These are phyloP conservation scores for Enteromius mattozi DNA, from an alignment of 2,797 vertebrate species.

Conservation along the genomic window DNA sequence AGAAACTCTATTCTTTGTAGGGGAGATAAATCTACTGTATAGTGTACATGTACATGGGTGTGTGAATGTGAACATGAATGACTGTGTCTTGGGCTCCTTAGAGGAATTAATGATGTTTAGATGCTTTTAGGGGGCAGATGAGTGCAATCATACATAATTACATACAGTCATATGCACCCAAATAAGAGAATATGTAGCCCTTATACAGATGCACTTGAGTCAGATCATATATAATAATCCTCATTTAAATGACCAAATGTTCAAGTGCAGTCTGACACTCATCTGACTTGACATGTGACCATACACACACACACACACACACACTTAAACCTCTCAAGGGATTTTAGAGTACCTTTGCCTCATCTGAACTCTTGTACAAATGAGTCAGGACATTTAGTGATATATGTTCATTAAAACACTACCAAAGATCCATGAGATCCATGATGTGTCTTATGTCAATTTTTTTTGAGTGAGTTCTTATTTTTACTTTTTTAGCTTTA, in stretches of 20 bases:
- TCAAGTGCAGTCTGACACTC: conserved; percentile 67
- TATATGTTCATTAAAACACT: conserved; percentile 11
- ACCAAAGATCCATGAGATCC: not conserved
- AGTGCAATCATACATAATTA: conserved; percentile 65
- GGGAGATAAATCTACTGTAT: not conserved
- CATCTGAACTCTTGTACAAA: conserved; percentile 33
- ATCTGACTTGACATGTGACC: conserved; percentile 67
- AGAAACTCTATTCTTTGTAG: not conserved
- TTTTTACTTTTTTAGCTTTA: not conserved
- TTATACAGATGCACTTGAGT: not conserved
- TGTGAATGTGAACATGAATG: conserved; percentile 17
- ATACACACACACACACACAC: conserved; percentile 6
- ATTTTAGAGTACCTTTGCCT: conserved; percentile 23
- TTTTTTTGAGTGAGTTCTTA: not conserved
- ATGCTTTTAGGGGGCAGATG: conserved; percentile 38
- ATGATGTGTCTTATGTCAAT: not conserved
- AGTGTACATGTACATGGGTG: not conserved
- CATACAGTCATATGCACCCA: conserved; percentile 22
- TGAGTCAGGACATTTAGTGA: conserved; percentile 36
- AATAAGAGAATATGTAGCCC: not conserved
- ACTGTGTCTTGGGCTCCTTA: not conserved
- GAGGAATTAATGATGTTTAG: conserved; percentile 43
- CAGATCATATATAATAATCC: conserved; percentile 66
- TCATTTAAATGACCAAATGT: conserved; percentile 68
- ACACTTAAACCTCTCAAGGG: not conserved